These are phyloP conservation scores for Andrena hattorfiana DNA, from an alignment of 2,888 invertebrate species.

Conservation along the genomic window DNA sequence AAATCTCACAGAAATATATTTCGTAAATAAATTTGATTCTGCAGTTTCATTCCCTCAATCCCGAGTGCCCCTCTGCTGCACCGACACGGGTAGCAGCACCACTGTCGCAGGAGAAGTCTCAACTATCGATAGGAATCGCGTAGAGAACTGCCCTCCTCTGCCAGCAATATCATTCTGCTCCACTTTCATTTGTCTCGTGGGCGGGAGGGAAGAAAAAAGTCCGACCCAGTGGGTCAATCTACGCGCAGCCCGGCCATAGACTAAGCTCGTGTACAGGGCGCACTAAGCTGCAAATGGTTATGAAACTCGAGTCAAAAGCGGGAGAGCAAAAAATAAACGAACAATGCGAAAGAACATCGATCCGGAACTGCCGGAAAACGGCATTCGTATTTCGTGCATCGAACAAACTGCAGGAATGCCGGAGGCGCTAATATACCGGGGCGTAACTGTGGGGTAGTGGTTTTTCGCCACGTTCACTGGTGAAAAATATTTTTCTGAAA, in stretches of 20 bases:
- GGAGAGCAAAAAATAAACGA: conserved; percentile 29
- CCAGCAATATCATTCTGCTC: conserved; percentile 7
- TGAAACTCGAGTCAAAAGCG: conserved; percentile 33
- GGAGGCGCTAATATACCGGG: conserved; percentile 73
- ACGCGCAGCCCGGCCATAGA: background rate
- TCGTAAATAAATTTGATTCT: background rate
- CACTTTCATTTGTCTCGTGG: background rate
- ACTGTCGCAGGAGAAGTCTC: background rate
- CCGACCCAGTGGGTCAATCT: background rate
- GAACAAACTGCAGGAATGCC: conserved; percentile 70
- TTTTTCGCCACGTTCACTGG: conserved; percentile 60
- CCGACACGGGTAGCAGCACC: background rate
- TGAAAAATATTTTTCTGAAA: conserved; percentile 76
- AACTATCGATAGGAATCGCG: background rate
- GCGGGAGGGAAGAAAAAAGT: background rate
- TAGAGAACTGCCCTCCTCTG: background rate
- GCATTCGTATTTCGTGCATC: conserved; percentile 62
- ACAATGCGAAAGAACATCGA: conserved; percentile 62
- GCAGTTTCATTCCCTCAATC: background rate
- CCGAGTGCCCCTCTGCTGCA: background rate
- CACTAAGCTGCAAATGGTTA: conserved; percentile 37
- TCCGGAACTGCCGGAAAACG: conserved; percentile 65
- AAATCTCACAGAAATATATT: background rate
- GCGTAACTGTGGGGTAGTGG: conserved; percentile 62
- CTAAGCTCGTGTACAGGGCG: background rate